Evolutionary conservation across 2,113 vertebrate genomes (phyloP).

Genomic region (Alectura lathami): DNA sequence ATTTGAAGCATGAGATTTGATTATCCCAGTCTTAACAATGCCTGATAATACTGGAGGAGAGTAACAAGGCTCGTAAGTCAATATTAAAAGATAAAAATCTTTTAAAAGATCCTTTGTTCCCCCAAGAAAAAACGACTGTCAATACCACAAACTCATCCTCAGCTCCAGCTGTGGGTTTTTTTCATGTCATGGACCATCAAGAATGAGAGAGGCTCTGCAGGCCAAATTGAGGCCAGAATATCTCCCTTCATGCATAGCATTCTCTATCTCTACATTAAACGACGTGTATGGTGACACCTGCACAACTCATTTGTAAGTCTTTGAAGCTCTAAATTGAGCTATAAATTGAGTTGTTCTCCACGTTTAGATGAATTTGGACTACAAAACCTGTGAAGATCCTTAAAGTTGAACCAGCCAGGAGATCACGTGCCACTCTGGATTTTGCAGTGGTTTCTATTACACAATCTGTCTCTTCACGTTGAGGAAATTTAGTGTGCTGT

Average conservation of each 20-base stretch:
- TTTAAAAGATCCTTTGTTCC: background rate
- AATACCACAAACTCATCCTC: background rate
- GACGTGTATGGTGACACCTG: background rate
- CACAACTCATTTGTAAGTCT: background rate
- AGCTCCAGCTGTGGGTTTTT: background rate
- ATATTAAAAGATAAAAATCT: background rate
- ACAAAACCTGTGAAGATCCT: background rate
- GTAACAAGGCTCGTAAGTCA: background rate
- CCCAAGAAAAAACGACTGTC: background rate
- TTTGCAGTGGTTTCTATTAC: background rate
- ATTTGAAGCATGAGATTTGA: conserved; percentile 24
- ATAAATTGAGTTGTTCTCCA: background rate
- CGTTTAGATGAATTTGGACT: background rate
- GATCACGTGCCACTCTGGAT: background rate
- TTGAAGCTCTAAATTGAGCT: background rate
- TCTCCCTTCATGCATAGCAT: background rate
- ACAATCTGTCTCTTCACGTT: background rate
- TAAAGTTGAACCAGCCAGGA: background rate
- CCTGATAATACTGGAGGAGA: background rate
- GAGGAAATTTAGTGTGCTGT: background rate
- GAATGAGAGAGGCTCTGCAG: background rate
- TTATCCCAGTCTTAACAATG: background rate
- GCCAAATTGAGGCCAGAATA: background rate
- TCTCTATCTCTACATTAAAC: background rate
- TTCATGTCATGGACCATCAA: background rate